phyloP scores from a whole-genome alignment of 1,140 invertebrate genomes.

The Drosophila ogumai region DNA sequence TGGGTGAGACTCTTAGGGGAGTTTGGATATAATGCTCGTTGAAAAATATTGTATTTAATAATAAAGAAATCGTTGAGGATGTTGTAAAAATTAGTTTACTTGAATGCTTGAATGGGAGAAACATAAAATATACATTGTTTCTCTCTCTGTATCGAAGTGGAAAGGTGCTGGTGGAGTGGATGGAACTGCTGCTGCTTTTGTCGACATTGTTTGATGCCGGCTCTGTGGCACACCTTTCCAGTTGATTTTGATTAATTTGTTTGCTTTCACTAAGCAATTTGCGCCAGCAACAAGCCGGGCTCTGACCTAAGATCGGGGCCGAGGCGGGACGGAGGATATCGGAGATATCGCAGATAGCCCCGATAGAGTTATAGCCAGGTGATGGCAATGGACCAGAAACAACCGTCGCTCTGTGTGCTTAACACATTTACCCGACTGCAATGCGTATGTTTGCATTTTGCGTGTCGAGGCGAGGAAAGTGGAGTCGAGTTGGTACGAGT shows the following conservation, averaged over 20 bases:
- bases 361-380: slow-evolving; percentile 71
- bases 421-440: slow-evolving; percentile 75
- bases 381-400: slow-evolving; percentile 73
- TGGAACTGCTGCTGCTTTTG: slow-evolving; percentile 25
- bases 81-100: too few relatives aligned
- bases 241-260: slow-evolving; percentile 83
- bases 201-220: slow-evolving; percentile 58
- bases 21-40: neutral
- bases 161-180: slow-evolving; percentile 7
- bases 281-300: slow-evolving; percentile 39
- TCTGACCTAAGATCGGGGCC: slow-evolving; percentile 16
- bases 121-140: neutral
- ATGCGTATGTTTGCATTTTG: slow-evolving; percentile 79
- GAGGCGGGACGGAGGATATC: slow-evolving; percentile 3
- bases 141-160: neutral
- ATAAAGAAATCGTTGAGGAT: too few relatives aligned
- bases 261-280: slow-evolving; percentile 80
- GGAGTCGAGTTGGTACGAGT: slow-evolving; percentile 26
- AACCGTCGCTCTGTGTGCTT: slow-evolving; percentile 52
- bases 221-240: slow-evolving; percentile 56
- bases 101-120: too few relatives aligned
- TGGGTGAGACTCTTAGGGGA: neutral
- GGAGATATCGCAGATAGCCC: slow-evolving; percentile 37
- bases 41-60: neutral
- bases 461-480: slow-evolving; percentile 52